Evolutionary conservation across 2,888 invertebrate genomes (phyloP).

Genomic region (Volucella inflata): DNA sequence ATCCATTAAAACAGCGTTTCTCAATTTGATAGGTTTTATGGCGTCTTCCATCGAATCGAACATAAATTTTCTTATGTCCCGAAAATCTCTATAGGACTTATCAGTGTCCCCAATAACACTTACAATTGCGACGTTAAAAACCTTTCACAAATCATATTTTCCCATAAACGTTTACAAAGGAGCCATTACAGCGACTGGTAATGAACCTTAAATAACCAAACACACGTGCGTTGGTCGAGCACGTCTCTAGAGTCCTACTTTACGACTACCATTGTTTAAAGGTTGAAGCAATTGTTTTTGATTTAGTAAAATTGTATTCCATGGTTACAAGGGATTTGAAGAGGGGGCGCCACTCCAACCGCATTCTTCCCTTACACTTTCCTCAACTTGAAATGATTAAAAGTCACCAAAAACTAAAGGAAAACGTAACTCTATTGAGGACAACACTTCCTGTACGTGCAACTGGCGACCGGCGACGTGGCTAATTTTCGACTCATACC

Average conservation of each 20-base stretch:
- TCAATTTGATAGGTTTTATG: neutral
- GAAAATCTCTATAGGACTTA: constrained; percentile 22
- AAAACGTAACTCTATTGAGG: constrained; percentile 46
- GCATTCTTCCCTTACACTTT: neutral
- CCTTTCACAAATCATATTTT: constrained; percentile 47
- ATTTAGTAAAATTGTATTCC: constrained; percentile 24
- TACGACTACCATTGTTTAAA: neutral
- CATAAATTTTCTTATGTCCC: constrained; percentile 21
- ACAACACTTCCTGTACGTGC: constrained; percentile 26
- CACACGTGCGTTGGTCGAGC: constrained; percentile 13
- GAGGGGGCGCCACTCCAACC: neutral
- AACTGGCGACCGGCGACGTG: constrained; percentile 10
- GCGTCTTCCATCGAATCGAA: neutral
- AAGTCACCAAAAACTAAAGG: constrained; percentile 10
- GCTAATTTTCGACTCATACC: constrained; percentile 20
- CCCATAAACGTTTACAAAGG: constrained; percentile 24
- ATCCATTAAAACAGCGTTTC: constrained; percentile 1
- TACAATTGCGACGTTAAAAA: constrained; percentile 18
- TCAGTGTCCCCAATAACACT: constrained; percentile 35
- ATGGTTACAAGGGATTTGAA: neutral
- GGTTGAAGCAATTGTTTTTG: constrained; percentile 38
- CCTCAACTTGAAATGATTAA: constrained; percentile 31
- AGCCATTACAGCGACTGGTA: constrained; percentile 24
- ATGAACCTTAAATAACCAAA: constrained; percentile 31
- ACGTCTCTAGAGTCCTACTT: neutral